Evolutionary conservation across 2,888 invertebrate genomes (phyloP), one percentile per base, ranked within the genome.

Genomic region (Azorinus chamasolen): DNA sequence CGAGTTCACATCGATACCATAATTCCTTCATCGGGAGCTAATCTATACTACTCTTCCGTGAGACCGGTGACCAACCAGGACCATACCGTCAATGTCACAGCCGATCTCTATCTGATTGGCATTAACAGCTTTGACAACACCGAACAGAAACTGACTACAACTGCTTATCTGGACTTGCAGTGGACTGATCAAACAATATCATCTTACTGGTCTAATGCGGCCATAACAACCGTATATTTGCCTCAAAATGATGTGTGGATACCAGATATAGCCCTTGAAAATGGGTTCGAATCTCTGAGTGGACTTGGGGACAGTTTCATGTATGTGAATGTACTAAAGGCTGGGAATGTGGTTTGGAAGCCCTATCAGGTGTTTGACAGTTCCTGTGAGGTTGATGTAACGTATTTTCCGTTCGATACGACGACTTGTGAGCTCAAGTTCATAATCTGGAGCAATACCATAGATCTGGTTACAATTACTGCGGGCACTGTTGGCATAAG

Each of bases 341-440:
- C 50, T n/a, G 80, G 80, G 4, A 43, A 16, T 5, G 69, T 82
- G 1, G 61, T 69, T 0, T 83, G 83, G 83, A 58, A 45, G n/a
- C 83, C 83, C 2, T 78, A 66, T 57, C 73, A 83, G 18, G 77
- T 83, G 18, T 77, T 82, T 64, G 79, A 83, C 50, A 83, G 75
- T 22, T 64, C 65, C 10, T 83, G 83, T 41, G 65, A 73, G 43
- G 70, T 82, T 2, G 77, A 82, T 41, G 79, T 82, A 1, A 74
- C 69, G 0, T 82, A 68, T 32, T 83, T 82, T 62, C 83, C 83
- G 5, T 83, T 79, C 45, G 83, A 83, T 46, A 77, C 68, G 54
- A 74, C 81, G 6, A 69, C 69, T n/a, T 83, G 83, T 43, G 63
- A 73, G 18, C 43, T 83, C 6, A 65, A 69, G 16, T 82, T 83